phyloP scores from a whole-genome alignment of 2,888 invertebrate species.

The Acronicta aceris region DNA sequence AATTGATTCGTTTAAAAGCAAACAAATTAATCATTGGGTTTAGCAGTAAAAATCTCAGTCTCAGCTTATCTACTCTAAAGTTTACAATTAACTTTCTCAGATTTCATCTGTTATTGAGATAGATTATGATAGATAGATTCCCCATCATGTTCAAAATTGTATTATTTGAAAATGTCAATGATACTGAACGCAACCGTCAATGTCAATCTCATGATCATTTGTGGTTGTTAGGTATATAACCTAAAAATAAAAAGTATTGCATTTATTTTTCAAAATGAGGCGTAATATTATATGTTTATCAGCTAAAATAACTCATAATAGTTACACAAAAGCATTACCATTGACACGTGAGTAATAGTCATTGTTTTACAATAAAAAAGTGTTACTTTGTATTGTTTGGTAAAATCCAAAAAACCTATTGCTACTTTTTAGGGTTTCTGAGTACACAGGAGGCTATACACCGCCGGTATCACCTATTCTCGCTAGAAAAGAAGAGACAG shows the following conservation, averaged over 20 bases:
- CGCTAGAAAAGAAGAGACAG: conserved; percentile 93
- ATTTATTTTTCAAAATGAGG: conserved; percentile 70
- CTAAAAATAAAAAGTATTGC: conserved; percentile 48
- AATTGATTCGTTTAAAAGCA: too few species aligned
- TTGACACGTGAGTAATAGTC: conserved; percentile 63
- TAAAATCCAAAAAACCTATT: background rate
- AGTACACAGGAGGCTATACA: conserved; percentile 87
- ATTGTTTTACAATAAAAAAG: background rate
- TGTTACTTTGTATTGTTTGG: background rate
- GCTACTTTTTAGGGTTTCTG: conserved; percentile 75
- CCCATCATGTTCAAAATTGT: too few species aligned
- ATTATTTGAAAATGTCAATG: background rate
- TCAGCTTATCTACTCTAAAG: too few species aligned
- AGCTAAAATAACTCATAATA: conserved; percentile 64
- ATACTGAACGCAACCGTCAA: conserved; percentile 26
- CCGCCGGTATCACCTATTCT: conserved; percentile 92
- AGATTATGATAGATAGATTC: too few species aligned
- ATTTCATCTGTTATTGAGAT: too few species aligned
- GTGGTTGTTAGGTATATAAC: conserved; percentile 47
- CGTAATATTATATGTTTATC: conserved; percentile 67
- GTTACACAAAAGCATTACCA: conserved; percentile 54
- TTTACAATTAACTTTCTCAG: too few species aligned
- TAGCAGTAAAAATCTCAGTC: too few species aligned
- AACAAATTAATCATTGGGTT: too few species aligned
- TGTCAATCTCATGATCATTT: conserved; percentile 29